Percentiles rank a stretch among this genome's conserved stretches.
phyloP scores from a whole-genome alignment of 2,888 invertebrate species.

The Myopa testacea region DNA sequence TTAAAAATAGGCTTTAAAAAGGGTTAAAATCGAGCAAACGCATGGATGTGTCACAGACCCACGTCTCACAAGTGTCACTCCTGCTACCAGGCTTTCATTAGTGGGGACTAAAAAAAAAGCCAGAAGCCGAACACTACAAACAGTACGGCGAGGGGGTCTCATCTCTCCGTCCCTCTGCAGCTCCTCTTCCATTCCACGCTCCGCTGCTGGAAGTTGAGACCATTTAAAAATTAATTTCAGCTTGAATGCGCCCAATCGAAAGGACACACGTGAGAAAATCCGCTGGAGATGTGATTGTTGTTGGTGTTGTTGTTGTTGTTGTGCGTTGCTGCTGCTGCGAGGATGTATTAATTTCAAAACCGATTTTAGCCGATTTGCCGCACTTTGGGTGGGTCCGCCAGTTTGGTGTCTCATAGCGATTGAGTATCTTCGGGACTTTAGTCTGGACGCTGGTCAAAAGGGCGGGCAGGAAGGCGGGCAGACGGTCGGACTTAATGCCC shows the following conservation, averaged over 20 bases:
- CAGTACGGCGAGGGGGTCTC: not conserved
- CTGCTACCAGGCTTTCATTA: too few species aligned
- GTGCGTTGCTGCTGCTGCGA: not conserved
- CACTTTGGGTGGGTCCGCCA: constrained; percentile 19
- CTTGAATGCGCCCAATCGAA: constrained; percentile 30
- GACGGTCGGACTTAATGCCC: not conserved
- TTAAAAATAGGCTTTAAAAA: too few species aligned
- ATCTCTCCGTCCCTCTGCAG: not conserved
- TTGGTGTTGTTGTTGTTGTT: not conserved
- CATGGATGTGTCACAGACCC: too few species aligned
- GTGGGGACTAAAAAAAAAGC: not conserved
- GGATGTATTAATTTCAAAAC: constrained; percentile 33
- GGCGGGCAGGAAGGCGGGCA: too few species aligned
- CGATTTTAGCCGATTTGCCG: constrained; percentile 22
- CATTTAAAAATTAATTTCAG: constrained; percentile 31
- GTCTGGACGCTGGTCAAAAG: not conserved
- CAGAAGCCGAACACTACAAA: not conserved
- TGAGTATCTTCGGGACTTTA: too few species aligned
- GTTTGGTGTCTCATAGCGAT: not conserved
- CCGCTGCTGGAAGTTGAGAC: constrained; percentile 3
- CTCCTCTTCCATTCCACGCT: not conserved
- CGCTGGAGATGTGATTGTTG: not conserved
- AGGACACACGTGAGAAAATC: constrained; percentile 38
- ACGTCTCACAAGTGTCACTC: too few species aligned
- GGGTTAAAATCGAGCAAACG: too few species aligned